phyloP scores from a whole-genome alignment of 2,797 vertebrate genomes.

The Sternarchorhynchus goeldii region DNA sequence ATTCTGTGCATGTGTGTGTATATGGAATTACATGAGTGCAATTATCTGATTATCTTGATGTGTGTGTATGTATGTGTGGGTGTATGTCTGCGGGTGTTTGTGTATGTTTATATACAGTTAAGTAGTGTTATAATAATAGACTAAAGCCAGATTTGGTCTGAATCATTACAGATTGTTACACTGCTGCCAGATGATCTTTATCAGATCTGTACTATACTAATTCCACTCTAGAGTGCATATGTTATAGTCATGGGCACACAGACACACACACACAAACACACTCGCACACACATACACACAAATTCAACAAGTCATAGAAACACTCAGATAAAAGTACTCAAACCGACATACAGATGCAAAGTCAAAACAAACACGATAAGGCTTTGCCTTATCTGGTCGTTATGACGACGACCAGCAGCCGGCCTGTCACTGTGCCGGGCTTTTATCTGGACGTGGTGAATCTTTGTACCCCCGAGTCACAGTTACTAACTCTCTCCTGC shows the following conservation, averaged over 20 bases:
- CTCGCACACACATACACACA: neutral
- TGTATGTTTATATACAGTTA: slow-evolving; percentile 21
- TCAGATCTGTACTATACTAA: slow-evolving; percentile 47
- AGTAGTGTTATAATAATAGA: slow-evolving; percentile 31
- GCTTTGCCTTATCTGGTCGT: neutral
- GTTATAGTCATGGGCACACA: neutral
- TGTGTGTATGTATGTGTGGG: slow-evolving; percentile 6
- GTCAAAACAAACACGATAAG: neutral
- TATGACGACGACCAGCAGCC: neutral
- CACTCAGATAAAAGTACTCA: neutral
- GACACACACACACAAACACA: slow-evolving; percentile 9
- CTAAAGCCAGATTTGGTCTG: slow-evolving; percentile 40
- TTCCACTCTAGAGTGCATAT: neutral
- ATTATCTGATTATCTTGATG: neutral
- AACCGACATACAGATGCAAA: neutral
- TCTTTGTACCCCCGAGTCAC: too few relatives aligned
- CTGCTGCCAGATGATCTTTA: slow-evolving; percentile 35
- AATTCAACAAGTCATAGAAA: neutral
- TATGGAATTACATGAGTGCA: too few relatives aligned
- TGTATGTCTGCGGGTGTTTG: slow-evolving; percentile 9
- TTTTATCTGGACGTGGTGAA: slow-evolving; percentile 18
- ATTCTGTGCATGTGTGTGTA: neutral
- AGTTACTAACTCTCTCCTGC: too few relatives aligned
- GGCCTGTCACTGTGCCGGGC: neutral
- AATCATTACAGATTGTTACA: slow-evolving; percentile 42